phyloP scores from a whole-genome alignment of 2,113 vertebrate genomes.

The Eurypyga helias region DNA sequence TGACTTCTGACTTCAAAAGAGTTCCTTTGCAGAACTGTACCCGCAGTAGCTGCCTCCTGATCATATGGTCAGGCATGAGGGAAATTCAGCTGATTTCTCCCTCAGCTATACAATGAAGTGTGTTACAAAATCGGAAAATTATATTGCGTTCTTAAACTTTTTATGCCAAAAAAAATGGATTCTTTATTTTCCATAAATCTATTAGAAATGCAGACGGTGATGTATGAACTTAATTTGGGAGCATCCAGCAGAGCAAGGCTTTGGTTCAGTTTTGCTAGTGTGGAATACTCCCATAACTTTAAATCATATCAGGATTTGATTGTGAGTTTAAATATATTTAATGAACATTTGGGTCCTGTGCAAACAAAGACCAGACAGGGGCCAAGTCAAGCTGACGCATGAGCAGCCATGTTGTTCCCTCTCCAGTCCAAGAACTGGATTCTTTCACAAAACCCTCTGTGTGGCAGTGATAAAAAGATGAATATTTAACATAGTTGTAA shows the following conservation, averaged over 20 bases:
- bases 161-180: background rate
- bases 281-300: background rate
- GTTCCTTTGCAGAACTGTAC: background rate
- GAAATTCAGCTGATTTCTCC: constrained; percentile 53
- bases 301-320: background rate
- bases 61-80: constrained; percentile 50
- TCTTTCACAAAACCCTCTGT: background rate
- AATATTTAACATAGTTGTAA: constrained; percentile 26
- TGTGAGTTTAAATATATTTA: constrained; percentile 4
- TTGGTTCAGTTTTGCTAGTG: background rate
- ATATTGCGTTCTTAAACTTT: background rate
- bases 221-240: background rate
- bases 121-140: background rate
- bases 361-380: constrained; percentile 8
- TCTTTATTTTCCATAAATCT: background rate
- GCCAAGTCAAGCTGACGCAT: background rate
- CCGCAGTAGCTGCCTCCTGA: background rate
- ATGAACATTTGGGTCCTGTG: background rate
- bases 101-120: background rate
- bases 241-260: background rate
- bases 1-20: constrained; percentile 56
- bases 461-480: constrained; percentile 14
- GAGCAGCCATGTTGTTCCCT: constrained; percentile 8
- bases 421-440: background rate
- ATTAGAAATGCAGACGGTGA: background rate